A percentile compares a stretch with the other conserved stretches of the same genome.
Conservation (phyloP, 2,888 invertebrate species). For the Agrochola litura region DNA sequence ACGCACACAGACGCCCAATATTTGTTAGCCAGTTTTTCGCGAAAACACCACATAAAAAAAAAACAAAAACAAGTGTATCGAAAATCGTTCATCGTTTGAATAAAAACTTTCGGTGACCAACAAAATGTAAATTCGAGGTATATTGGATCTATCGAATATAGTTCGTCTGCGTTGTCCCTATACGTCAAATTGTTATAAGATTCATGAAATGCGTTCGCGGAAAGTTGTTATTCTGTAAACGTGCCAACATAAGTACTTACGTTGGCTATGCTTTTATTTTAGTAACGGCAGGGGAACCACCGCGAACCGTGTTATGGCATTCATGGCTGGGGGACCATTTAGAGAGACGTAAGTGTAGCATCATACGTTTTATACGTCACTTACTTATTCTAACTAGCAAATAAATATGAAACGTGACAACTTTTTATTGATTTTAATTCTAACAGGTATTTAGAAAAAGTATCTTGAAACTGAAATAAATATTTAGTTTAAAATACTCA, state of each 20-base stretch:
- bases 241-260: conserved; percentile 35
- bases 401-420: neutral
- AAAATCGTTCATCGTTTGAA: neutral
- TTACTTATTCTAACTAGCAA: neutral
- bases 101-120: neutral
- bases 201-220: conserved; percentile 60
- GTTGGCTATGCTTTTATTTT: conserved; percentile 40
- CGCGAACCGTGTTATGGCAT: conserved; percentile 30
- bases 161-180: conserved; percentile 21
- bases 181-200: conserved; percentile 63
- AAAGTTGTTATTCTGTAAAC: conserved; percentile 49
- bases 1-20: conserved; percentile 29
- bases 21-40: neutral
- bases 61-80: neutral
- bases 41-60: neutral
- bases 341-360: conserved; percentile 1
- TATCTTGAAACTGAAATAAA: neutral
- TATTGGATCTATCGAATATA: conserved; percentile 9
- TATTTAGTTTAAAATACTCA: neutral
- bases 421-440: neutral
- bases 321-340: conserved; percentile 22
- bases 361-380: neutral
- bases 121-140: neutral
- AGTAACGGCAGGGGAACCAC: conserved; percentile 34
- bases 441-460: neutral